phyloP scores from a whole-genome alignment of 2,113 vertebrate genomes.

The Rhynchomys soricoides region DNA sequence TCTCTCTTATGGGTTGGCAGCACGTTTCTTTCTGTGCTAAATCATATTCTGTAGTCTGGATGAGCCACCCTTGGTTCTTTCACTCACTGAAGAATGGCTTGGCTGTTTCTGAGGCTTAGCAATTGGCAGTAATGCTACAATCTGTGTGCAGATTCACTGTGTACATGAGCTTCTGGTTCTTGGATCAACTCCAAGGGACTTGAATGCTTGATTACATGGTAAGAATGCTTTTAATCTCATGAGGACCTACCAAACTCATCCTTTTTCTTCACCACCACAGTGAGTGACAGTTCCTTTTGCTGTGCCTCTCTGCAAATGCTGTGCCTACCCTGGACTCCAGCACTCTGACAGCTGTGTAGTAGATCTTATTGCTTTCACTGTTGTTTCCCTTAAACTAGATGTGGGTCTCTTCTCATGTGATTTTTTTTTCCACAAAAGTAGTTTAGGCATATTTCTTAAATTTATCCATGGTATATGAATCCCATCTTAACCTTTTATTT shows the following conservation, averaged over 20 bases:
- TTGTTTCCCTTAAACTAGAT: neutral
- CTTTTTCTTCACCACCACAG: neutral
- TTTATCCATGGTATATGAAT: neutral
- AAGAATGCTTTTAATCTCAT: neutral
- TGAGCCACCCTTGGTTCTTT: neutral
- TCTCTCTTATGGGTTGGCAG: neutral
- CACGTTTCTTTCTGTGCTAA: neutral
- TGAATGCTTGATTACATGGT: neutral
- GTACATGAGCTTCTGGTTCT: neutral
- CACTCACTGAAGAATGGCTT: neutral
- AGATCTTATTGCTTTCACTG: neutral
- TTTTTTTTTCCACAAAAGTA: neutral
- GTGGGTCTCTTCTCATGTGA: neutral
- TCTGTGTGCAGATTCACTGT: neutral
- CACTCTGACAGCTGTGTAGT: neutral
- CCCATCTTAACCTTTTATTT: neutral
- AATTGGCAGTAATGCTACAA: neutral
- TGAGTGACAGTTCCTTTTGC: neutral
- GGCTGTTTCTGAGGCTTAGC: neutral
- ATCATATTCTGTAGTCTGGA: neutral
- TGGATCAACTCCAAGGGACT: neutral
- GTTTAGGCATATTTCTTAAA: neutral
- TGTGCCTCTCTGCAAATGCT: neutral
- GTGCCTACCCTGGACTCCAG: neutral
- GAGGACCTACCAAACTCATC: neutral